Base-by-base conservation (phyloP, 2,888 invertebrate genomes). In the Hesperia comma region DNA sequence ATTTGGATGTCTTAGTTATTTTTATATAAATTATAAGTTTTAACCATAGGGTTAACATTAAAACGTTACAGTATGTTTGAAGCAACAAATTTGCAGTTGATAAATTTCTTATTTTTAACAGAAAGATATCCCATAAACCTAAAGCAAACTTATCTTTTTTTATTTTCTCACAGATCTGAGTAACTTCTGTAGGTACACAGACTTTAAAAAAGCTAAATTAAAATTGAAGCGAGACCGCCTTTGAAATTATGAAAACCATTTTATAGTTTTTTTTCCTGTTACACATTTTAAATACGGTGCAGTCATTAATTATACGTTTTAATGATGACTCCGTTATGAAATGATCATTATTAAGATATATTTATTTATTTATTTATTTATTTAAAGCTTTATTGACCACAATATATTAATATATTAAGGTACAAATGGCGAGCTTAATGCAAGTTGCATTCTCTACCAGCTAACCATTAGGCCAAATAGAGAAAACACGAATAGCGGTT, bases 231-330 rank as follows among this genome's bases (percentile, higher is more conserved):
- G 37, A 49, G 12, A 19, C 15, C 33, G 60, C 60, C 60, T 46
- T 60, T 49, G 60, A 49, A 60, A 37, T 49, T 33, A 49, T 60
- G 46, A 33, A 60, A 60, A 60, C 46, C 17, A 60, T 49, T 60
- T 60, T 60, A 43, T 19, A 19, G 19, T 19, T 19, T 19, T 19
- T 49, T 46, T 46, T n/a, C n/a, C 17, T 46, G 46, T 46, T 46
- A 46, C 46, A 46, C 7, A 7, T 17, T 46, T 46, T 46, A 46
- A 46, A 4, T 46, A 17, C 15, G 46, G 17, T 46, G 46, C 46
- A 17, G 17, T 46, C 46, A 17, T 17, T 49, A 6, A 49, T 49
- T 49, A 10, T 49, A 49, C 49, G 49, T 49, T 49, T 49, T 49
- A 49, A 49, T 49, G 49, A 49, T 12, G 49, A 49, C 19, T 49